Conservation (phyloP, 2,113 vertebrate genomes). For the Phrynocephalus versicolor region DNA sequence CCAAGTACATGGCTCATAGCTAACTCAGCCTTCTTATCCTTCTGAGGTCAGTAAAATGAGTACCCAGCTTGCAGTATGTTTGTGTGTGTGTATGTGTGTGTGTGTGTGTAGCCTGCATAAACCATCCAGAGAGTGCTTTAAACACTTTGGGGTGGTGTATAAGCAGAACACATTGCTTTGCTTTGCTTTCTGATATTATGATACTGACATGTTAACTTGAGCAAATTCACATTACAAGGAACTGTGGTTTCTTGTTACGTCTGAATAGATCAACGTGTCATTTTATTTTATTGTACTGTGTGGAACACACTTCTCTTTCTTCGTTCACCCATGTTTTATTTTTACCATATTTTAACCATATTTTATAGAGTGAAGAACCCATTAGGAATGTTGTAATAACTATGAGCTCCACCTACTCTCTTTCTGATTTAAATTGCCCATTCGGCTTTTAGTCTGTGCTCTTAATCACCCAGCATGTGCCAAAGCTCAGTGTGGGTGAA, state of each 20-base stretch:
- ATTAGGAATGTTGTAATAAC: neutral
- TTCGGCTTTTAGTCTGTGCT: neutral
- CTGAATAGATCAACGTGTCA: neutral
- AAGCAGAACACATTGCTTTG: no score
- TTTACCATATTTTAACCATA: neutral
- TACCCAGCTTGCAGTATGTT: no score
- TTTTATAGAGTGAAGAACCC: neutral
- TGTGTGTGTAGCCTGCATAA: no score
- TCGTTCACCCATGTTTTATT: neutral
- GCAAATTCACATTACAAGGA: neutral
- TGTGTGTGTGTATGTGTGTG: no score
- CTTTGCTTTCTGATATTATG: no score
- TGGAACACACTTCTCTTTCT: neutral
- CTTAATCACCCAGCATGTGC: neutral
- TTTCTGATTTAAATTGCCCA: neutral
- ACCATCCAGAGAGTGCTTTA: no score
- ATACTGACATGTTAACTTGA: neutral
- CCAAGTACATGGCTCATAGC: no score
- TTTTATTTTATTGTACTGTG: neutral
- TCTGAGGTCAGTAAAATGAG: no score
- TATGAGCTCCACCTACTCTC: neutral
- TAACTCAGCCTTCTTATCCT: no score
- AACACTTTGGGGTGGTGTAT: no score
- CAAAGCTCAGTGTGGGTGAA: neutral
- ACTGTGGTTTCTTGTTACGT: neutral